Evolutionary conservation across 1,140 invertebrate species (phyloP).

Genomic region (Pemphigus obesinymphae): DNA sequence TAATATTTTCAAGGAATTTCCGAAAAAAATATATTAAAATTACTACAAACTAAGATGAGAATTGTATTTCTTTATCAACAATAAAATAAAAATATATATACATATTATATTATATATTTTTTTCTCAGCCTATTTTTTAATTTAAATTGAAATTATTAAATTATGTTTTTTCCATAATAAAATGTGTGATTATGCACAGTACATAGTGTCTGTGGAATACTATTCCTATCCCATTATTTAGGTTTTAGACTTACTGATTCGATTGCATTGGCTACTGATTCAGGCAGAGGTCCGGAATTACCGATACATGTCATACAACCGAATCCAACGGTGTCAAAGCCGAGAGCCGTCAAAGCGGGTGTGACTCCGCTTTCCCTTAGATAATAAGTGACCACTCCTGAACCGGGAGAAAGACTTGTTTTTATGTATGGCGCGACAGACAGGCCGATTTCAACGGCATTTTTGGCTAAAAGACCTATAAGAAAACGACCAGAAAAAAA

Average conservation of each 20-base stretch:
- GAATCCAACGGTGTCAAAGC: constrained; percentile 93
- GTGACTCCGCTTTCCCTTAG: constrained; percentile 82
- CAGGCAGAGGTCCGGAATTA: constrained; percentile 90
- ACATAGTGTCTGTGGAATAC: no score
- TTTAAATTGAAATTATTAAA: no score
- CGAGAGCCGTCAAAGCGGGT: constrained; percentile 77
- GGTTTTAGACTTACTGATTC: constrained; percentile 71
- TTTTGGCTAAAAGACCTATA: constrained; percentile 84
- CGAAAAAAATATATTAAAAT: no score
- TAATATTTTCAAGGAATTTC: no score
- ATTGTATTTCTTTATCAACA: no score
- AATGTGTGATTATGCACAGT: no score
- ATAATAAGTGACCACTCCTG: constrained; percentile 97
- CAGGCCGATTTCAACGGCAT: constrained; percentile 87
- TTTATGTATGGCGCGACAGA: constrained; percentile 89
- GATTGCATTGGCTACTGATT: constrained; percentile 84
- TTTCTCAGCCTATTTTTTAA: no score
- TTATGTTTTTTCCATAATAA: no score
- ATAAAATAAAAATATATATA: no score
- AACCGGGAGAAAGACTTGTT: constrained; percentile 92
- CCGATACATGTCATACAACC: constrained; percentile 99
- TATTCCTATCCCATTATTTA: no score
- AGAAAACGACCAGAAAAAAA: constrained; percentile 38
- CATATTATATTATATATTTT: no score
- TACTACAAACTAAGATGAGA: no score